A percentile compares a stretch with the other conserved stretches of the same genome.
Evolutionary conservation across 2,888 invertebrate genomes (phyloP).

Genomic region (Thyatira batis): DNA sequence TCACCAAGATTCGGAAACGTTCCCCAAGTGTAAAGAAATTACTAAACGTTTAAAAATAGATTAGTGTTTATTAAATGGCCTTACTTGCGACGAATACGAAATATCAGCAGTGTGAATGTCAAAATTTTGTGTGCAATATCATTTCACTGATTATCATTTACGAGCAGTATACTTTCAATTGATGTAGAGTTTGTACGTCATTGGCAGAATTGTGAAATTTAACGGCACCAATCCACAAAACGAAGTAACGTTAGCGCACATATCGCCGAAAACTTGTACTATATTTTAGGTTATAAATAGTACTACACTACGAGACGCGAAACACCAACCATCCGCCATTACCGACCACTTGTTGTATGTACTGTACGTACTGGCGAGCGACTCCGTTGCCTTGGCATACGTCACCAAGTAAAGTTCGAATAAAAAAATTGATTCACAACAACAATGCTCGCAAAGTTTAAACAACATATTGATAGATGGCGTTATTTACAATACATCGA

Average conservation of each 20-base stretch:
- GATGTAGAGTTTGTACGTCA: constrained; percentile 74
- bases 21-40: constrained; percentile 80
- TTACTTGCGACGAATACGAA: constrained; percentile 82
- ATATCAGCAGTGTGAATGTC: constrained; percentile 81
- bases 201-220: constrained; percentile 76
- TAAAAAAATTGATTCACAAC: constrained; percentile 41
- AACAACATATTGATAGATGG: constrained; percentile 48
- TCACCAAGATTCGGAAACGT: constrained; percentile 76
- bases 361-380: constrained; percentile 21
- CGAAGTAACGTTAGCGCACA: constrained; percentile 79
- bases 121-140: constrained; percentile 81
- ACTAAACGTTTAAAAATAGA: constrained; percentile 82
- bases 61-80: constrained; percentile 82
- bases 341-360: constrained; percentile 74
- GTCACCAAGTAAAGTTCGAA: constrained; percentile 67
- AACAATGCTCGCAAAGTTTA: constrained; percentile 16
- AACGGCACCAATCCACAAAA: constrained; percentile 79
- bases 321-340: constrained; percentile 82
- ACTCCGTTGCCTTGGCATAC: constrained; percentile 65
- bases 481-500: constrained; percentile 29
- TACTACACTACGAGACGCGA: constrained; percentile 80
- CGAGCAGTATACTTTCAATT: constrained; percentile 69
- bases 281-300: constrained; percentile 83
- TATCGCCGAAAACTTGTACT: constrained; percentile 83
- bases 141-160: constrained; percentile 80